Evolutionary conservation across 2,888 invertebrate species (phyloP), one percentile per base, ranked within the genome.

Genomic region (Vandiemenella viatica): DNA sequence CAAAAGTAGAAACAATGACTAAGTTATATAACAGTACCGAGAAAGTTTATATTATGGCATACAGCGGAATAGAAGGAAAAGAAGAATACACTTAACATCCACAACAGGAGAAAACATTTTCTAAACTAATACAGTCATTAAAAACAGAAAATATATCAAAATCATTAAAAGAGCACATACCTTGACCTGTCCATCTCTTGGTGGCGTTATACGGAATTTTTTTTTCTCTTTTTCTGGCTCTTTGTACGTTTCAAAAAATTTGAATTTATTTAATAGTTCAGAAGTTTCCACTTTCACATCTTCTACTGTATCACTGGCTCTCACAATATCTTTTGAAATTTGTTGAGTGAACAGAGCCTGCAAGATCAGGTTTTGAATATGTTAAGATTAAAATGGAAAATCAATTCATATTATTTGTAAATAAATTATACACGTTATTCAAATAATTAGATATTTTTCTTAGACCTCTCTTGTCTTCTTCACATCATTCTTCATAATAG

Each of bases 231-330:
- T 70, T 58, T 75, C 75, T 57, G 81, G 79, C 45, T 85, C 83
- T 61, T 75, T 77, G 72, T 85, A 90, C 0, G 81, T 82, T 74
- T 90, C 90, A 70, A 91, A 91, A 74, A 90, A 91, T 68, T 85
- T 83, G 74, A 90, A 92, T 60, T 86, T 76, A 63, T 85, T 80
- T 49, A 84, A 79, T 58, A 91, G 80, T 65, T 89, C 88, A 0
- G 83, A 79, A 0, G 88, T 87, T 67, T 83, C 77, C 50, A 88
- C 79, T 61, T 77, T 76, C 18, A 88, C 76, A 58, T 89, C 87
- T 51, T 86, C 87, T 26, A 79, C 64, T 51, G 76, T 74, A 62
- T 85, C 82, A 10, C 75, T 80, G 13, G 80, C 77, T 56, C 81
- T 79, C 13, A 89, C 77, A 55, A 87, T 76, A 63, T 87, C 52